Percentiles rank a stretch among this genome's conserved stretches.
Conservation (phyloP, 1,140 invertebrate species). For the Bombus waltoni region DNA sequence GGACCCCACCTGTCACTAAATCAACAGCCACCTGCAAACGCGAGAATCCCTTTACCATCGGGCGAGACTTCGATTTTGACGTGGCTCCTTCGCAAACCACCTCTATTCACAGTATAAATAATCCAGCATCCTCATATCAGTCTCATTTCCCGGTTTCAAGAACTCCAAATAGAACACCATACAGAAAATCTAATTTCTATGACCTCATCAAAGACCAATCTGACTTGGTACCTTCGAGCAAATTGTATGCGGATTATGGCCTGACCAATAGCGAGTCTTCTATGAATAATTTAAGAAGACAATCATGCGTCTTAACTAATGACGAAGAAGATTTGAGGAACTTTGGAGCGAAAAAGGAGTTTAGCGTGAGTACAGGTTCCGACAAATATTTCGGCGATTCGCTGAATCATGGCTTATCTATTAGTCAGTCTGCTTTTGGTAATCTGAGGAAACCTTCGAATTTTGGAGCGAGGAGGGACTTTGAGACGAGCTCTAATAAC, state of each 20-base stretch:
- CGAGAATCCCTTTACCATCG: conserved; percentile 18
- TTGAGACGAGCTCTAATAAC: not conserved
- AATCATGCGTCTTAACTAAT: fast-evolving
- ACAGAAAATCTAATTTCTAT: not conserved
- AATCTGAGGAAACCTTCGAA: not conserved
- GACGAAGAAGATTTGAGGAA: not conserved
- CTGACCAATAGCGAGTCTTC: no score
- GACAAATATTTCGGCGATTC: conserved; percentile 2
- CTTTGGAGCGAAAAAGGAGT: not conserved
- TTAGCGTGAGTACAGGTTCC: not conserved
- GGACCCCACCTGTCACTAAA: not conserved
- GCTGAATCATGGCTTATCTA: not conserved
- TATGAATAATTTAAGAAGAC: not conserved
- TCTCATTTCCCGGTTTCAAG: not conserved
- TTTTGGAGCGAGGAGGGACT: not conserved
- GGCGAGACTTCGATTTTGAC: conserved; percentile 29
- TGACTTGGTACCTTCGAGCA: fast-evolving
- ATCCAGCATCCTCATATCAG: not conserved
- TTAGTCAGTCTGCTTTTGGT: not conserved
- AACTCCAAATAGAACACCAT: not conserved
- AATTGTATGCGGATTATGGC: not conserved
- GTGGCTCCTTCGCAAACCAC: conserved; percentile 43
- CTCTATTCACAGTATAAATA: not conserved
- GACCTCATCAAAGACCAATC: not conserved
- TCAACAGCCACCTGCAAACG: not conserved